Base-by-base conservation (phyloP, 2,113 vertebrate genomes). In the Plecotus auritus region DNA sequence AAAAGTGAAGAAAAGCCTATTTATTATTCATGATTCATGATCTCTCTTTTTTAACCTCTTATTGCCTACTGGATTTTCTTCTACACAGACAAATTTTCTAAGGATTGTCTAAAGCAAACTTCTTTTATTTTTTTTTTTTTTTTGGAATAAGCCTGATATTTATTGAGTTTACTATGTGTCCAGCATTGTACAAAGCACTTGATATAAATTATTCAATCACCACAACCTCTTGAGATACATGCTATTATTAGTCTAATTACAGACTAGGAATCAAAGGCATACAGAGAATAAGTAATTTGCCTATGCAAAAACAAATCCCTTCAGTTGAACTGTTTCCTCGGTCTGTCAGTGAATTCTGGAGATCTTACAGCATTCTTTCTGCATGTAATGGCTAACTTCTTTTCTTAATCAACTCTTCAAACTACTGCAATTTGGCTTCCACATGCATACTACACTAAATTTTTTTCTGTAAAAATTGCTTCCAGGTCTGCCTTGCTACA, bases 241-340 rank as follows among this genome's bases (percentile, higher is more conserved):
- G 37, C 30, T 90, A 54, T 92, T 95, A 80, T 92, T 84, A 89
- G n/a, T 80, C 40, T 90, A 94, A 92, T 92, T 93, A 73, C 54
- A 89, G 32, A 67, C 54, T 51, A 83, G 81, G 30, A 92, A 69
- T 86, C 69, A 61, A 87, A 86, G 59, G 11, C 59, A 61, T 61
- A 92, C 59, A 86, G 22, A 78, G 35, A 47, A 69, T 69, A 61
- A 78, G 30, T 69, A 90, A 87, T 90, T 70, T 87, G 81, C 18
- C 88, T 80, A 28, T 64, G 20, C 49, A 66, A 69, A 94, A 90
- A 14, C 89, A 83, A 74, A 92, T 56, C 54, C 84, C 40, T 96
- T 69, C 13, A 77, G 85, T 54, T 74, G 37, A 94, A 66, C 47
- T 17, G 26, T 86, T 76, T 91, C 54, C 76, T 90, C 70, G 54